Conservation (phyloP, 2,888 invertebrate genomes). For the Drosophila monieri region DNA sequence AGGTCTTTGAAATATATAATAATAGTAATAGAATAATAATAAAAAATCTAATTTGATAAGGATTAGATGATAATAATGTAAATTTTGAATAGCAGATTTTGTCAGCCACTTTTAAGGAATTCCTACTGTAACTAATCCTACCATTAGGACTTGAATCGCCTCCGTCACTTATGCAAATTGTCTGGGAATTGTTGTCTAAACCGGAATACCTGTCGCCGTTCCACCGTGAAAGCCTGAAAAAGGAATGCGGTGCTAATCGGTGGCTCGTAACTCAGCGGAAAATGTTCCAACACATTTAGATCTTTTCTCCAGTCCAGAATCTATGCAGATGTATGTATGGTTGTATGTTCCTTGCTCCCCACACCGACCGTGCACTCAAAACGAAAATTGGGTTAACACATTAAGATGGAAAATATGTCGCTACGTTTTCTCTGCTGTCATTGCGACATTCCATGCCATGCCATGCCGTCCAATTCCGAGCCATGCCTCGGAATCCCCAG, state of each 20-base stretch:
- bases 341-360: conserved; percentile 8
- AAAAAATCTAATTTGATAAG: too few species aligned
- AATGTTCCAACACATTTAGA: conserved; percentile 51
- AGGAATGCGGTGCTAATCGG: conserved; percentile 30
- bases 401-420: conserved; percentile 55
- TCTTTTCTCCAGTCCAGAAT: conserved; percentile 14
- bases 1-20: too few species aligned
- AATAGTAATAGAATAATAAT: background rate
- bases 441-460: conserved; percentile 29
- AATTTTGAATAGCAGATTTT: background rate
- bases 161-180: conserved; percentile 66
- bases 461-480: conserved; percentile 10
- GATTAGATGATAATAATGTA: too few species aligned
- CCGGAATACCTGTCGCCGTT: conserved; percentile 11
- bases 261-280: conserved; percentile 53
- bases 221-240: background rate
- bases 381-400: conserved; percentile 76
- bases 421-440: conserved; percentile 35
- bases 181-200: conserved; percentile 27
- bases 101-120: background rate
- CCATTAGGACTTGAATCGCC: conserved; percentile 23
- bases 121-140: conserved; percentile 15
- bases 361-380: conserved; percentile 41
- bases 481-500: conserved; percentile 7
- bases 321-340: conserved; percentile 3